phyloP scores from a whole-genome alignment of 2,888 invertebrate genomes.

The Heliconius ethilla region DNA sequence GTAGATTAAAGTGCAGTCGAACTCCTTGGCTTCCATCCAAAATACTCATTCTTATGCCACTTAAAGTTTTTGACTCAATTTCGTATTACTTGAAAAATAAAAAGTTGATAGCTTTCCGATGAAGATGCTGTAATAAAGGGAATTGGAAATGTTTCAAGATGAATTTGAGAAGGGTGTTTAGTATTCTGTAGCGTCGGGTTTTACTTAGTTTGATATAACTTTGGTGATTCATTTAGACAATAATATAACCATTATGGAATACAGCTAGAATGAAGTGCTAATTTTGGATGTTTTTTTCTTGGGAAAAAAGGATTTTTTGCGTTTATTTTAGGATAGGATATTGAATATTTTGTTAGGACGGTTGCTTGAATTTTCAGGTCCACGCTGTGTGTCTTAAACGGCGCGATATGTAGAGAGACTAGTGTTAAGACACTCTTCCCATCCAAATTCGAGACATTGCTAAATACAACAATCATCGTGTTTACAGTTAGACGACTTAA shows the following conservation, averaged over 20 bases:
- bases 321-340: background rate
- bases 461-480: too few species aligned
- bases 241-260: background rate
- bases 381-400: too few species aligned
- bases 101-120: conserved; percentile 41
- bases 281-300: background rate
- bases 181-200: conserved; percentile 29
- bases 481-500: too few species aligned
- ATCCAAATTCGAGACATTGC: too few species aligned
- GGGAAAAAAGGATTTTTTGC: background rate
- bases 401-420: too few species aligned
- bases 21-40: conserved; percentile 25
- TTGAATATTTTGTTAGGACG: background rate
- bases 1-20: conserved; percentile 22
- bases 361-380: too few species aligned
- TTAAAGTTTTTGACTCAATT: conserved; percentile 42
- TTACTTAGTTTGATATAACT: background rate
- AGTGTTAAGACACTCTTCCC: too few species aligned
- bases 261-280: background rate
- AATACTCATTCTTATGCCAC: conserved; percentile 39
- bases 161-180: conserved; percentile 37
- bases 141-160: conserved; percentile 41
- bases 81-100: conserved; percentile 40
- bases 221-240: background rate
- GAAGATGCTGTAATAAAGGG: conserved; percentile 38